These are phyloP conservation scores for Ploceus nigricollis DNA, from an alignment of 2,113 vertebrate genomes.

Conservation along the genomic window DNA sequence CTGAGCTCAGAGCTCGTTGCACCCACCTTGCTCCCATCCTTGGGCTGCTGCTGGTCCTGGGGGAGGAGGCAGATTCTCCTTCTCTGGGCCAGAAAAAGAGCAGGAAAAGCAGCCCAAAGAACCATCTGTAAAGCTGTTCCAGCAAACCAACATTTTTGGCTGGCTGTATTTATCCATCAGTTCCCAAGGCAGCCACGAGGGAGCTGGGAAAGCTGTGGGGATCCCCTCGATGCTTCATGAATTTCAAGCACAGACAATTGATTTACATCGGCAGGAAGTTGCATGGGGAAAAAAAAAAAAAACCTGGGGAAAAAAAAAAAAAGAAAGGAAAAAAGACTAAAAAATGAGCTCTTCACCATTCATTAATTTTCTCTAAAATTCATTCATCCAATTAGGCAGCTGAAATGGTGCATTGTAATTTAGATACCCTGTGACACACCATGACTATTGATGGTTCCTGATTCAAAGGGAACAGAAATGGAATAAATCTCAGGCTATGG, in stretches of 20 bases:
- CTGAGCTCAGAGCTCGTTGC: not conserved
- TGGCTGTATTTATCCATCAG: not conserved
- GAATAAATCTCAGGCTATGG: not conserved
- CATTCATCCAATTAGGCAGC: slow-evolving; percentile 58
- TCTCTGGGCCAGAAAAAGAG: not conserved
- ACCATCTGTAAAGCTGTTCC: not conserved
- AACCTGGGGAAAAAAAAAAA: not conserved
- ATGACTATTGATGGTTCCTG: not conserved
- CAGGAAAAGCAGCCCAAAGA: not conserved
- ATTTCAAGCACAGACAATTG: slow-evolving; percentile 33
- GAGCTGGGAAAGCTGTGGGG: slow-evolving; percentile 29
- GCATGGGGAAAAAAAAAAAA: not conserved
- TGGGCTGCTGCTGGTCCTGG: not conserved
- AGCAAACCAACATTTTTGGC: not conserved
- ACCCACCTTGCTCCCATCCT: rapidly evolving
- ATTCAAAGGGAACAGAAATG: not conserved
- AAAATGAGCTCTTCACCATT: slow-evolving; percentile 21
- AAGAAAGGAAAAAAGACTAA: not conserved
- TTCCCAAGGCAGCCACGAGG: not conserved
- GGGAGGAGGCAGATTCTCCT: not conserved
- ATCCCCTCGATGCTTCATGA: not conserved
- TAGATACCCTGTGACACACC: slow-evolving; percentile 27
- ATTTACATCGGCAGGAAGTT: slow-evolving; percentile 9
- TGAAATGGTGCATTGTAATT: slow-evolving; percentile 40
- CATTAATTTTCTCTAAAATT: slow-evolving; percentile 56